Evolutionary conservation across 2,113 vertebrate genomes (phyloP).

Genomic region (Leptocoma aspasia): DNA sequence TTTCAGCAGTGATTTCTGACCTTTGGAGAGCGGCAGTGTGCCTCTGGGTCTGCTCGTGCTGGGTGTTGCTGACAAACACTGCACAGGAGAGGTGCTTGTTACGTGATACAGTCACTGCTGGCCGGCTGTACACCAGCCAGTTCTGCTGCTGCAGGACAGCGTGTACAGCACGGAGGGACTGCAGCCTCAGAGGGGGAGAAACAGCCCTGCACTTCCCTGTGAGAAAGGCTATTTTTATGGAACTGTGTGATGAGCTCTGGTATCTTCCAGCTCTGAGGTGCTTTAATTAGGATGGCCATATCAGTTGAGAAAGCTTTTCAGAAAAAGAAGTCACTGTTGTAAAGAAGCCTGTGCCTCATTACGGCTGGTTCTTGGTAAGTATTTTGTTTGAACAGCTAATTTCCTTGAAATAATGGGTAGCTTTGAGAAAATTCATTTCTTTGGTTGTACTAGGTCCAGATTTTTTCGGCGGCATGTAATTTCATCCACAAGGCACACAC

Average conservation of each 20-base stretch:
- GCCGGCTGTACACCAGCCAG: background rate
- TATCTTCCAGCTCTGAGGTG: background rate
- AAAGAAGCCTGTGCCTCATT: background rate
- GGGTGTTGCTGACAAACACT: background rate
- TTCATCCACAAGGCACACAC: background rate
- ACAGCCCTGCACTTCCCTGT: background rate
- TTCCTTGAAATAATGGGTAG: background rate
- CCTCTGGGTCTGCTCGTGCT: background rate
- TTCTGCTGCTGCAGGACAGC: background rate
- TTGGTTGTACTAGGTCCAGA: background rate
- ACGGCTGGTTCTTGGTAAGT: background rate
- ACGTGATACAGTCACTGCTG: background rate
- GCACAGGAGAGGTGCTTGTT: background rate
- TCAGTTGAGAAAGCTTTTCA: background rate
- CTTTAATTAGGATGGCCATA: background rate
- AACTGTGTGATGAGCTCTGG: background rate
- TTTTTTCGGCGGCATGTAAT: background rate
- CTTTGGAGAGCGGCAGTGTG: background rate
- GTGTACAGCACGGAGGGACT: background rate
- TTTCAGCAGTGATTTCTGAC: background rate
- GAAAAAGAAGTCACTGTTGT: background rate
- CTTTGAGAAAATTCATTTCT: background rate
- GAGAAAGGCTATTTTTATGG: conserved; percentile 26
- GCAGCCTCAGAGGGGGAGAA: background rate
- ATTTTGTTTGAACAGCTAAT: background rate